Percentiles rank a stretch among this genome's conserved stretches.
phyloP scores from a whole-genome alignment of 2,797 vertebrate genomes.

The Hemibagrus guttatus region DNA sequence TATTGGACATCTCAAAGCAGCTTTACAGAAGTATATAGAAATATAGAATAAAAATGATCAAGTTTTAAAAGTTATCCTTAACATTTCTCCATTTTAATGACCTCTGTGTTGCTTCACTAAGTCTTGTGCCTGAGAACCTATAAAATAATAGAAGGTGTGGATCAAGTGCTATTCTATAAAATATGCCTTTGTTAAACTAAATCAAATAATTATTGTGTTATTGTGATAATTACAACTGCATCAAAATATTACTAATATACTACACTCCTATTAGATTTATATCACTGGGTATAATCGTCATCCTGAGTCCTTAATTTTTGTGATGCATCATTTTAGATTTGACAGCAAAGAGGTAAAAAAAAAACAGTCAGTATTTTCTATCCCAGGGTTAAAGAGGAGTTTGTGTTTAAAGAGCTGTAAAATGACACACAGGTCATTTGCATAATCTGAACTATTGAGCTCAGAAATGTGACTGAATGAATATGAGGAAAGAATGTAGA shows the following conservation, averaged over 20 bases:
- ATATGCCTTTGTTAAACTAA: not conserved
- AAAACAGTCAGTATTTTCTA: not conserved
- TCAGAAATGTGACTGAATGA: not conserved
- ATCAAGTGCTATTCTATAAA: not conserved
- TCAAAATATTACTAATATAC: not conserved
- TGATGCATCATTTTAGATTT: not conserved
- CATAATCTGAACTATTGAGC: not conserved
- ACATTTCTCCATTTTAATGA: not conserved
- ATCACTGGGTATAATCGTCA: not conserved
- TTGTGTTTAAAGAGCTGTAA: not conserved
- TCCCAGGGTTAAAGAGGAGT: not conserved
- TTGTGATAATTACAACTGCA: not conserved
- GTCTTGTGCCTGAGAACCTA: not conserved
- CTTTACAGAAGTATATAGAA: too few species aligned
- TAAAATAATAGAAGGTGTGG: not conserved
- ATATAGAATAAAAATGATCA: too few species aligned
- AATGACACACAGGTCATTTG: not conserved
- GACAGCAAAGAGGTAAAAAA: not conserved
- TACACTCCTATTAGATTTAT: not conserved
- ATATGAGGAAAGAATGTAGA: not conserved
- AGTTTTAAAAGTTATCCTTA: too few species aligned
- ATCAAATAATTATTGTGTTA: not conserved
- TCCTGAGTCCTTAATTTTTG: not conserved
- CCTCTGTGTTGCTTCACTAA: not conserved
- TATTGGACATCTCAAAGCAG: too few species aligned